These are phyloP conservation scores for Oryctes rhinoceros DNA, from an alignment of 1,140 invertebrate species.

Conservation along the genomic window DNA sequence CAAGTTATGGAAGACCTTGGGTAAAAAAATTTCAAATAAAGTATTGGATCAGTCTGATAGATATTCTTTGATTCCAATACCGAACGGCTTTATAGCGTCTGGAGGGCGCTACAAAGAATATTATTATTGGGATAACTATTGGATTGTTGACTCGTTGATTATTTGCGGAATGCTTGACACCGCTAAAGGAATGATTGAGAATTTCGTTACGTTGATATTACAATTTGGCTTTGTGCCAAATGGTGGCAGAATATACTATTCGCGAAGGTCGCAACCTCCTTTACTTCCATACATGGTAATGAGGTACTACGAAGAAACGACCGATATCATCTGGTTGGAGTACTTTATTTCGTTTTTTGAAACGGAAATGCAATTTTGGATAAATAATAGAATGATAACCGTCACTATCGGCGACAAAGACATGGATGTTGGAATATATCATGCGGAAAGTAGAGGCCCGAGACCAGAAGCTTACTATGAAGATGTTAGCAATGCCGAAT, in stretches of 20 bases:
- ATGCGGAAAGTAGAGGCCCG: slow-evolving; percentile 64
- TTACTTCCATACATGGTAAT: slow-evolving; percentile 81
- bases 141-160: slow-evolving; percentile 82
- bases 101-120: slow-evolving; percentile 87
- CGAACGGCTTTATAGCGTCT: slow-evolving; percentile 84
- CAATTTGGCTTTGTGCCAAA: slow-evolving; percentile 80
- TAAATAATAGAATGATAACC: slow-evolving; percentile 66
- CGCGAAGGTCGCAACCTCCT: slow-evolving; percentile 81
- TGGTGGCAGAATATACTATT: slow-evolving; percentile 82
- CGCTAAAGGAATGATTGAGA: slow-evolving; percentile 79
- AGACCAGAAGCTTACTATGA: slow-evolving; percentile 81
- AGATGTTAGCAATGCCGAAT: slow-evolving; percentile 61
- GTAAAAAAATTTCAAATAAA: slow-evolving; percentile 71
- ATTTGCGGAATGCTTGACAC: slow-evolving; percentile 78
- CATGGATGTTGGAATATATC: slow-evolving; percentile 67
- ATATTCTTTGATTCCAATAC: slow-evolving; percentile 78
- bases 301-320: slow-evolving; percentile 72
- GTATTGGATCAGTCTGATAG: slow-evolving; percentile 69
- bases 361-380: slow-evolving; percentile 75
- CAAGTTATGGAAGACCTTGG: slow-evolving; percentile 76
- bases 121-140: slow-evolving; percentile 93
- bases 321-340: slow-evolving; percentile 71
- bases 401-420: slow-evolving; percentile 66
- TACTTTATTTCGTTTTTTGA: slow-evolving; percentile 70
- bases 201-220: slow-evolving; percentile 74